Evolutionary conservation across 2,113 vertebrate genomes (phyloP).

Genomic region (Platanista minor): DNA sequence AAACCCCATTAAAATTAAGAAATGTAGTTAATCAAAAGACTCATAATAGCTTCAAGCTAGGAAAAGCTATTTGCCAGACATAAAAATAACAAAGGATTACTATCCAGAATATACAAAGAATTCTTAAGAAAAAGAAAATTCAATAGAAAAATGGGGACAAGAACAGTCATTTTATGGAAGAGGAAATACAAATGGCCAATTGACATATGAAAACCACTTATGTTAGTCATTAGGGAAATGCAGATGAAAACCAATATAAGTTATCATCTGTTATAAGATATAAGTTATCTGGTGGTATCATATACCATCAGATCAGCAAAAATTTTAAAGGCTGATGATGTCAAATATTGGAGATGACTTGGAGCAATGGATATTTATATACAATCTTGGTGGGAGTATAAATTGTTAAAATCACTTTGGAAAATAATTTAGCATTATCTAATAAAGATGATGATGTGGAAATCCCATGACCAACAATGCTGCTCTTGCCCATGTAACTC

Average conservation of each 20-base stretch:
- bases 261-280: background rate
- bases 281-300: no score
- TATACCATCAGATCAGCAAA: background rate
- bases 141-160: background rate
- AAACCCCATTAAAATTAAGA: background rate
- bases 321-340: background rate
- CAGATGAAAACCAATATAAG: background rate
- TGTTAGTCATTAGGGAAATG: background rate
- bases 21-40: background rate
- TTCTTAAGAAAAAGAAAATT: background rate
- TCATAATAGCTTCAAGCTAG: background rate
- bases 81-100: slow-evolving; percentile 1
- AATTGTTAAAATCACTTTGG: background rate
- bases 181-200: background rate
- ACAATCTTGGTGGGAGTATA: background rate
- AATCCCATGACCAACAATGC: background rate
- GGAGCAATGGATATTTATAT: background rate
- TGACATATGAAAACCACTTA: background rate
- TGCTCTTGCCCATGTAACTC: background rate
- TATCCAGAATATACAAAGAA: background rate
- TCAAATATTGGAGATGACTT: background rate
- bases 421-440: background rate
- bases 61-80: background rate
- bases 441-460: background rate
- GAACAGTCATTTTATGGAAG: background rate